Percentiles rank a stretch among this genome's conserved stretches.
These are phyloP conservation scores for Acanthoscelides obtectus DNA, from an alignment of 2,888 invertebrate genomes.

Conservation along the genomic window DNA sequence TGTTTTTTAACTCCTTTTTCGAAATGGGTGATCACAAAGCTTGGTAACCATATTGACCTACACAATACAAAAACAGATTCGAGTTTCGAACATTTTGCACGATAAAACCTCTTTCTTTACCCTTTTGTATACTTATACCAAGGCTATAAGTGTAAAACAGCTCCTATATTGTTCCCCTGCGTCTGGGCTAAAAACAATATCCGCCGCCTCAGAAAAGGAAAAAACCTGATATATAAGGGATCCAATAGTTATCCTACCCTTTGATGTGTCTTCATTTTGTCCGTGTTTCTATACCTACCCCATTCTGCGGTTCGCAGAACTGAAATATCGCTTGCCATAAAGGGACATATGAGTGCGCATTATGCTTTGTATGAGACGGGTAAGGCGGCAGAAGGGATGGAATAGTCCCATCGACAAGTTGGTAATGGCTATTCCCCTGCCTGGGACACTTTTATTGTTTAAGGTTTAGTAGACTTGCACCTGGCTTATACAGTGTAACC, in stretches of 20 bases:
- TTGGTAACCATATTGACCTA: no score
- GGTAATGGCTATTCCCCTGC: not conserved
- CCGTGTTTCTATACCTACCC: not conserved
- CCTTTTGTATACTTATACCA: no score
- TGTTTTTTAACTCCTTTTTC: no score
- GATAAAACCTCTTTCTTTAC: no score
- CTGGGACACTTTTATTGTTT: not conserved
- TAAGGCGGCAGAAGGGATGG: not conserved
- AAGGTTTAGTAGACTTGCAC: not conserved
- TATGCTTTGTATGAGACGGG: not conserved
- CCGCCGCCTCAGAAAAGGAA: not conserved
- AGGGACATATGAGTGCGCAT: not conserved
- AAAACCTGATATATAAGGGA: not conserved
- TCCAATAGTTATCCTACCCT: not conserved
- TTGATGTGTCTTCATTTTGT: not conserved
- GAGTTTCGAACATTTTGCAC: no score
- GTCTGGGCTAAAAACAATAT: not conserved
- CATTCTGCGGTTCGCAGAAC: not conserved
- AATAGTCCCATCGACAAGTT: not conserved
- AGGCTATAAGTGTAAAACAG: not conserved
- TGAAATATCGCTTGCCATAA: not conserved
- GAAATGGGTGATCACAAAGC: no score
- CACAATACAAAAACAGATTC: no score
- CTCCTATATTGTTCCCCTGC: not conserved
- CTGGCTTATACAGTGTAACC: no score